Percentiles rank a stretch among this genome's conserved stretches.
These are phyloP conservation scores for Protobothrops flavoviridis DNA, from an alignment of 2,113 vertebrate genomes.

Conservation along the genomic window DNA sequence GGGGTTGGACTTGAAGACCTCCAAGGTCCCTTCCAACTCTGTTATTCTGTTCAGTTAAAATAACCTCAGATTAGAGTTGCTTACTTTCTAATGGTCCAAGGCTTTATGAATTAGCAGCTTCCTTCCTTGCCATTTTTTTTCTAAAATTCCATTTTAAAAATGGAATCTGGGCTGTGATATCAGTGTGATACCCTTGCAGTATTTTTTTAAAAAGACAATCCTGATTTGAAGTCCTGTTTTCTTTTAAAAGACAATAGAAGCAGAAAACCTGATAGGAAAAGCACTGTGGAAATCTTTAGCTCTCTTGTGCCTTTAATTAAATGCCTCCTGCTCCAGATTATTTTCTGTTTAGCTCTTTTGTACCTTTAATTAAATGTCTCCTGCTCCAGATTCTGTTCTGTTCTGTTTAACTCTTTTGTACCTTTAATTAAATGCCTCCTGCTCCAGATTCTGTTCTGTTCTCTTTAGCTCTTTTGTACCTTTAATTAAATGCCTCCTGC, in stretches of 20 bases:
- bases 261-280: background rate
- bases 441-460: too few species aligned
- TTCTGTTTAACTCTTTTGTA: too few species aligned
- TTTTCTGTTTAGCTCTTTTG: too few species aligned
- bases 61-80: constrained; percentile 72
- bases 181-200: background rate
- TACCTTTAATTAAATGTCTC: too few species aligned
- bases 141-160: background rate
- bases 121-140: background rate
- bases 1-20: background rate
- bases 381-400: too few species aligned
- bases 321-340: too few species aligned
- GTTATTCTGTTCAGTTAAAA: background rate
- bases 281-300: background rate
- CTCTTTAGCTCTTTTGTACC: too few species aligned
- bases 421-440: too few species aligned
- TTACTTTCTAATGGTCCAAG: background rate
- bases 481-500: too few species aligned
- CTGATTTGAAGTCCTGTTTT: background rate
- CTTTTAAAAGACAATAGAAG: background rate
- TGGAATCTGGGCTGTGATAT: background rate
- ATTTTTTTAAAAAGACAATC: background rate
- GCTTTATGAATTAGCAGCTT: background rate
- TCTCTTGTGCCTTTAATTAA: too few species aligned
- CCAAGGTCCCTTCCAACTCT: background rate